Percentiles rank a stretch among this genome's conserved stretches.
phyloP scores from a whole-genome alignment of 2,888 invertebrate genomes.

The Digitonthophagus gazella region DNA sequence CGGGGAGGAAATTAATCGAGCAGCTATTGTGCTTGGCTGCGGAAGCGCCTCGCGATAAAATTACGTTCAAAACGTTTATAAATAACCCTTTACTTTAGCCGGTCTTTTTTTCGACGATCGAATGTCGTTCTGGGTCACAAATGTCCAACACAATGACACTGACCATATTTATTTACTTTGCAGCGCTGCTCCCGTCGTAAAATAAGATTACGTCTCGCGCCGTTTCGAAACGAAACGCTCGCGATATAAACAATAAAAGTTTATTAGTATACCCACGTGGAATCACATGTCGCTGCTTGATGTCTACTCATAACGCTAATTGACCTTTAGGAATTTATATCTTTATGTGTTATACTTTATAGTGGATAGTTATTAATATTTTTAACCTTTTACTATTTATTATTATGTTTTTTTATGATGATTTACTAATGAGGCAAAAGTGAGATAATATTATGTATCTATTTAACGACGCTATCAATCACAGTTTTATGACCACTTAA shows the following conservation, averaged over 20 bases:
- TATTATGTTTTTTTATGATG: no score
- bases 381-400: no score
- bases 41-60: no score
- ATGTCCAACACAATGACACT: background rate
- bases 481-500: background rate
- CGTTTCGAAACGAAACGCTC: background rate
- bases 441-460: background rate
- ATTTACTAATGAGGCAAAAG: background rate
- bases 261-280: background rate
- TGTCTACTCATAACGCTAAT: background rate
- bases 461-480: background rate
- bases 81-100: background rate
- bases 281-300: no score
- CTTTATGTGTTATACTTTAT: background rate
- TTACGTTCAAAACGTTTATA: background rate
- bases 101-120: no score
- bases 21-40: background rate
- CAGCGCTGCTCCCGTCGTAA: background rate
- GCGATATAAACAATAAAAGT: background rate
- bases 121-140: background rate
- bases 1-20: background rate
- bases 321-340: background rate
- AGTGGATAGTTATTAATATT: no score
- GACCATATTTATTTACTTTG: background rate
- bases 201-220: background rate